Evolutionary conservation across 2,113 vertebrate species (phyloP).

Genomic region (Ariopsis seemanni): DNA sequence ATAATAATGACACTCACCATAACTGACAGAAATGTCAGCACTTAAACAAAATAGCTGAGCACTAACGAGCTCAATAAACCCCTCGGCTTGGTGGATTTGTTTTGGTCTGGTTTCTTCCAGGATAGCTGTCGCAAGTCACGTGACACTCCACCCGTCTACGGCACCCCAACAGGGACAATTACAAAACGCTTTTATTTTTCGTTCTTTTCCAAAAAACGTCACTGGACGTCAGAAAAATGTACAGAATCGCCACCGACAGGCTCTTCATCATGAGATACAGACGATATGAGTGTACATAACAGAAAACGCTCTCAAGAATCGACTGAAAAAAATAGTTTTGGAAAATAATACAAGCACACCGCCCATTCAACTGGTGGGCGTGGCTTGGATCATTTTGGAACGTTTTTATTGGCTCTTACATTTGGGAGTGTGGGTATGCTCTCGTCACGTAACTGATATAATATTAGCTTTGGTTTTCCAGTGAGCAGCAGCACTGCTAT

Average conservation of each 20-base stretch:
- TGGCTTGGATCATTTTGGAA: not conserved
- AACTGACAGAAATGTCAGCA: not conserved
- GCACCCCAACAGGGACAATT: conserved; percentile 50
- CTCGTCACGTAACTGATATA: not conserved
- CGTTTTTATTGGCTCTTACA: not conserved
- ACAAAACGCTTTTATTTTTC: not conserved
- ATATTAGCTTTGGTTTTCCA: not conserved
- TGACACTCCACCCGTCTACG: conserved; percentile 67
- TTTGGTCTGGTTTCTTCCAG: conserved; percentile 66
- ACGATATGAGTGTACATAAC: not conserved
- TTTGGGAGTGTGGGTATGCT: not conserved
- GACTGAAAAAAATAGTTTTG: too few species aligned
- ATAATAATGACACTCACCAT: not conserved
- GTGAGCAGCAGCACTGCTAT: not conserved
- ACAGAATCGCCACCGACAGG: too few species aligned
- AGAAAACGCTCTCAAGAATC: not conserved
- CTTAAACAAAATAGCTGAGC: not conserved
- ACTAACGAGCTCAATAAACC: not conserved
- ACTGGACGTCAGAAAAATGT: not conserved
- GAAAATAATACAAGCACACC: not conserved
- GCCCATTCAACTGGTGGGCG: not conserved
- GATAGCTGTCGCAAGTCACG: conserved; percentile 66
- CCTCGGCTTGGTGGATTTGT: conserved; percentile 61
- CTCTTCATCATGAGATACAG: not conserved
- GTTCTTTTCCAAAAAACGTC: too few species aligned